phyloP scores from a whole-genome alignment of 92 coral and sea anemone species.

The Hydrozoanthus gracilis region DNA sequence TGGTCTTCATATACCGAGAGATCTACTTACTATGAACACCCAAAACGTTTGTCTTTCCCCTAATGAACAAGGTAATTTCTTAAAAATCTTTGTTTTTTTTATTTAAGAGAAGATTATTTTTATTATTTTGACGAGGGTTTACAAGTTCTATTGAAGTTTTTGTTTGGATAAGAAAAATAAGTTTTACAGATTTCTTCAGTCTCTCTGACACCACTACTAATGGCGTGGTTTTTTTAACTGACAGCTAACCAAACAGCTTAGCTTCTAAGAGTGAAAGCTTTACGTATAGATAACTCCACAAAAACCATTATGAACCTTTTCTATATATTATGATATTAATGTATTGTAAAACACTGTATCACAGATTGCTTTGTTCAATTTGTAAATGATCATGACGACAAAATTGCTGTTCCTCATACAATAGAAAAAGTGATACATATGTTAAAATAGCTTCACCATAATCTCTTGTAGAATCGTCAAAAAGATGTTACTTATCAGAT shows the following conservation, averaged over 20 bases:
- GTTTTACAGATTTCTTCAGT: no score
- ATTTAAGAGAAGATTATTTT: background rate
- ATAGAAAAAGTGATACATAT: background rate
- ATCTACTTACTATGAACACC: conserved; percentile 7
- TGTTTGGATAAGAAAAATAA: background rate
- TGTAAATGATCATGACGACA: background rate
- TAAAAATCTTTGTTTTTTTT: background rate
- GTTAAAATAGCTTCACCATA: background rate
- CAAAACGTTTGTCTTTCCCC: conserved; percentile 38
- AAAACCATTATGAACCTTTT: background rate
- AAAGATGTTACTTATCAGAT: conserved; percentile 68
- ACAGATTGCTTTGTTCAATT: no score
- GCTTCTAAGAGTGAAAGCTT: background rate
- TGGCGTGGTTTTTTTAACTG: background rate
- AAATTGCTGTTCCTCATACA: no score
- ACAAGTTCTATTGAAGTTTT: background rate
- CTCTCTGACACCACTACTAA: no score
- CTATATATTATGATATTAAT: background rate
- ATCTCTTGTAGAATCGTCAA: conserved; percentile 56
- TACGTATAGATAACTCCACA: background rate
- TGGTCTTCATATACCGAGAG: conserved; percentile 40
- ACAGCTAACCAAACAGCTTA: background rate
- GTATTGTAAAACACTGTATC: no score
- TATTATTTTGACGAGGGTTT: background rate
- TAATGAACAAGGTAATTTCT: conserved; percentile 27